Conservation (phyloP, 2,888 invertebrate genomes). For the Amorpha juglandis region DNA sequence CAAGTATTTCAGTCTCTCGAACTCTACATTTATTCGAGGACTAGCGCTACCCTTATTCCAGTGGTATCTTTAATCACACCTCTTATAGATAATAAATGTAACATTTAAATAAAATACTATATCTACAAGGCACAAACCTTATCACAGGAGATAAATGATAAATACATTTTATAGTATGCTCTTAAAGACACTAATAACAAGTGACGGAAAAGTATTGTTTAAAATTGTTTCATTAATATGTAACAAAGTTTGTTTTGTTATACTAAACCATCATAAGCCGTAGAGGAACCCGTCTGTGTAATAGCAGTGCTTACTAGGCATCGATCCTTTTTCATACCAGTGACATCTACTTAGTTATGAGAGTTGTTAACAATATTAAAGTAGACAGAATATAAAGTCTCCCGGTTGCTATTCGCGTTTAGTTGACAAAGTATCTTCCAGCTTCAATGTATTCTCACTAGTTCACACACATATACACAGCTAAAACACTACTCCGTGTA, state of each 20-base stretch:
- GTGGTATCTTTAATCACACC: too few species aligned
- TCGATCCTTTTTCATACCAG: conserved; percentile 55
- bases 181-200: background rate
- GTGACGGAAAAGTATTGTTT: background rate
- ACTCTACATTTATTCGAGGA: background rate
- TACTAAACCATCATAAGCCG: background rate
- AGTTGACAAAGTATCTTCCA: conserved; percentile 9
- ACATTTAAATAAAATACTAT: background rate
- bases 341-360: conserved; percentile 52
- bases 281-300: background rate
- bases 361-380: conserved; percentile 46
- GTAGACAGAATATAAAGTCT: conserved; percentile 14
- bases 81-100: too few species aligned
- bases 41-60: background rate
- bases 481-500: background rate
- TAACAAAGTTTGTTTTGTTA: background rate
- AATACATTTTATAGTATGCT: background rate
- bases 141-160: background rate
- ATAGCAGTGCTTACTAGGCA: conserved; percentile 50
- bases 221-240: background rate
- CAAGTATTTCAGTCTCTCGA: background rate
- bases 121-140: background rate
- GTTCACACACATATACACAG: background rate
- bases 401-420: background rate
- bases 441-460: conserved; percentile 14